These are phyloP conservation scores for Vulpes ferrilata DNA, from an alignment of 2,113 vertebrate genomes.

Conservation along the genomic window DNA sequence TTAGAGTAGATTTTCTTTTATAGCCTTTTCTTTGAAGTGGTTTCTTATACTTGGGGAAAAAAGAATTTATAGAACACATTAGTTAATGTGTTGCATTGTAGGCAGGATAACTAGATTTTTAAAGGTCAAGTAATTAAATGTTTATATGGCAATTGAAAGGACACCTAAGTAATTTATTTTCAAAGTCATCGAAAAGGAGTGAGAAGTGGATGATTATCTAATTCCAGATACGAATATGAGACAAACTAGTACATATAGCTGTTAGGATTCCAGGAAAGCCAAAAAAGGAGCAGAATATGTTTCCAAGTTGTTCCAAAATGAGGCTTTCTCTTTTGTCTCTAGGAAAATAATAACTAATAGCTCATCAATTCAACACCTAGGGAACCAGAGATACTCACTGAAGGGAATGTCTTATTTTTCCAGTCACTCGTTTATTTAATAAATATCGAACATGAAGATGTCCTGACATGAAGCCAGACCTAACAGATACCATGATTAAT, in stretches of 20 bases:
- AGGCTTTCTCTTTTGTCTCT: slow-evolving; percentile 46
- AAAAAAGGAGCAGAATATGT: background rate
- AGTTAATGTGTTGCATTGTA: slow-evolving; percentile 8
- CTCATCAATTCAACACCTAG: background rate
- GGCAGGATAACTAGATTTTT: slow-evolving; percentile 55
- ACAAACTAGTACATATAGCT: background rate
- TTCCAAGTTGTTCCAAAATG: slow-evolving; percentile 52
- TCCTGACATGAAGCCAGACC: background rate
- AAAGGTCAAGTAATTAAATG: slow-evolving; percentile 15
- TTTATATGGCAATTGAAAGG: slow-evolving; percentile 14
- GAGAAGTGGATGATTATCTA: slow-evolving; percentile 8
- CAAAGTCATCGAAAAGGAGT: slow-evolving; percentile 41
- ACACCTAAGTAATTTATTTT: slow-evolving; percentile 41
- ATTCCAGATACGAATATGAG: background rate
- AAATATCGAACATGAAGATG: background rate
- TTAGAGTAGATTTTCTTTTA: slow-evolving; percentile 44
- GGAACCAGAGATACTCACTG: background rate
- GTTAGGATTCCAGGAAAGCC: background rate
- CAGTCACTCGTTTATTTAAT: background rate
- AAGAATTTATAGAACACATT: slow-evolving; percentile 46
- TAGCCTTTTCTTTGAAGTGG: slow-evolving; percentile 33
- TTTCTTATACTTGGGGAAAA: slow-evolving; percentile 21
- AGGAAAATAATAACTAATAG: slow-evolving; percentile 26
- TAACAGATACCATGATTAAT: background rate
- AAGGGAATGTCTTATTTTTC: background rate